Percentiles rank a stretch among this genome's conserved stretches.
phyloP scores from a whole-genome alignment of 1,140 invertebrate species.

The Hypothenemus hampei region DNA sequence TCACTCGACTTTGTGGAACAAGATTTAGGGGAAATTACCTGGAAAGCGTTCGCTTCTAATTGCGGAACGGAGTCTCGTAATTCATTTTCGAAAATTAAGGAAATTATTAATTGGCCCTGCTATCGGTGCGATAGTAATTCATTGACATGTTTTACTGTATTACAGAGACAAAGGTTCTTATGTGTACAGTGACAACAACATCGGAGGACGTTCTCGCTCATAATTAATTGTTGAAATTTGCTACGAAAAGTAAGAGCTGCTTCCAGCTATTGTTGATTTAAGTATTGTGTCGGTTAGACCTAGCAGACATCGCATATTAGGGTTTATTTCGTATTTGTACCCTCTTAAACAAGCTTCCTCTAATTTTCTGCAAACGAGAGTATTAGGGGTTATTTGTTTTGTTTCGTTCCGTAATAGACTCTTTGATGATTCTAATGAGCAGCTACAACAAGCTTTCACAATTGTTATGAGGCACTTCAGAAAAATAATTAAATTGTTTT shows the following conservation, averaged over 20 bases:
- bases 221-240: conserved; percentile 28
- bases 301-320: no score
- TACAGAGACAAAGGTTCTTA: conserved; percentile 18
- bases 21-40: conserved; percentile 6
- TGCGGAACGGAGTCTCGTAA: conserved; percentile 9
- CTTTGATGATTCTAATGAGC: no score
- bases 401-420: no score
- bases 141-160: conserved; percentile 29
- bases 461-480: no score
- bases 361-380: no score
- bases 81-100: conserved; percentile 25
- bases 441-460: no score
- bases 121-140: conserved; percentile 28
- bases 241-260: conserved; percentile 15
- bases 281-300: no score
- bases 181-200: conserved; percentile 23
- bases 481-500: no score
- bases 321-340: conserved; percentile 7
- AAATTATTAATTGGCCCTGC: conserved; percentile 24
- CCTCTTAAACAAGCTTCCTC: conserved; percentile 1
- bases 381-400: no score
- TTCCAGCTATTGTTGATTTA: conserved; percentile 1
- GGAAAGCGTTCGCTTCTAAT: conserved; percentile 2
- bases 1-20: not conserved
- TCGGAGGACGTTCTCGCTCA: conserved; percentile 10